These are phyloP conservation scores for Anas platyrhynchos DNA, from an alignment of 2,113 vertebrate genomes.

Conservation along the genomic window DNA sequence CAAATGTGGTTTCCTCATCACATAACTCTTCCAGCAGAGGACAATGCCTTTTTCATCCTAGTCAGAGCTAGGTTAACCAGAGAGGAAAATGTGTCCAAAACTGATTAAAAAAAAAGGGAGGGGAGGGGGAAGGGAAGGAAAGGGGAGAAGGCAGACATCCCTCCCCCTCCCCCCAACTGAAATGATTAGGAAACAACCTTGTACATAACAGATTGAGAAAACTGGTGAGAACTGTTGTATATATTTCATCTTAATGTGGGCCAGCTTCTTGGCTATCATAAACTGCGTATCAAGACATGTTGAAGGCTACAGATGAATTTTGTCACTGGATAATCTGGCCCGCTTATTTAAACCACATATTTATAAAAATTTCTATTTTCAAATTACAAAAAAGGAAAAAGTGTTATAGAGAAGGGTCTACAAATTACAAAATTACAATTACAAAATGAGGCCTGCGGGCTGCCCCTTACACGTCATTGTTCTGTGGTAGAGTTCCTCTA, in stretches of 20 bases:
- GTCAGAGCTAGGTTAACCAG: conserved; percentile 64
- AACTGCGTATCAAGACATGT: background rate
- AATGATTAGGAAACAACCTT: background rate
- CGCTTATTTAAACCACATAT: background rate
- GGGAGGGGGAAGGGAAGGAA: too few relatives aligned
- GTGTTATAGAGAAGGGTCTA: background rate
- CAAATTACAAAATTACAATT: background rate
- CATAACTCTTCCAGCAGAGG: conserved; percentile 69
- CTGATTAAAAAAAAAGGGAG: conserved; percentile 49
- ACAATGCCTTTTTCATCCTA: conserved; percentile 67
- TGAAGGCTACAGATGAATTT: background rate
- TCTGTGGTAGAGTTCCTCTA: background rate
- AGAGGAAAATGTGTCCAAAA: conserved; percentile 66
- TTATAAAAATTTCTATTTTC: background rate
- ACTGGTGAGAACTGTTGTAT: background rate
- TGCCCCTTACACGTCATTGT: background rate
- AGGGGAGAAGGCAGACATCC: too few relatives aligned
- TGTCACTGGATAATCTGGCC: background rate
- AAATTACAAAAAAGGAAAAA: background rate
- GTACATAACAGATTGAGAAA: background rate
- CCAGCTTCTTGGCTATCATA: background rate
- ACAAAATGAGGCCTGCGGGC: background rate
- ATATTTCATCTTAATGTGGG: background rate
- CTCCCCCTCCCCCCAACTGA: background rate
- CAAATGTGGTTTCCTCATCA: conserved; percentile 73